Percentiles rank a stretch among this genome's conserved stretches.
phyloP scores from a whole-genome alignment of 64 coral and sea anemone species.

The Exaiptasia diaphana region DNA sequence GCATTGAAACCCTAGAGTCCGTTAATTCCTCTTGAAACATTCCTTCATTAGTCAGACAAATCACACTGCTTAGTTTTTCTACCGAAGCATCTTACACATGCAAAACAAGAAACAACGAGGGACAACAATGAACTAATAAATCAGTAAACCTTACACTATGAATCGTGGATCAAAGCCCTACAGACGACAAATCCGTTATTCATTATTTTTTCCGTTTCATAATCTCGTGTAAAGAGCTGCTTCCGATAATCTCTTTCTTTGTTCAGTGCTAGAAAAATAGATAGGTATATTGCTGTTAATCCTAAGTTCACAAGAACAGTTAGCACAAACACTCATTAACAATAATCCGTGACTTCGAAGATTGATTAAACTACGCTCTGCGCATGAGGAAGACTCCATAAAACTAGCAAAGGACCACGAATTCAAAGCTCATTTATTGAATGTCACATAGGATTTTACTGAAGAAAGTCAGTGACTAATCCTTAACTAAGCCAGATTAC shows the following conservation, averaged over 20 bases:
- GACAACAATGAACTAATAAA: constrained; percentile 11
- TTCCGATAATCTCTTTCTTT: constrained; percentile 22
- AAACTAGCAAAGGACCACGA: too few relatives aligned
- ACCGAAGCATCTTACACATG: too few relatives aligned
- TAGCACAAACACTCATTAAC: constrained; percentile 22
- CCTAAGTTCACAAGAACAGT: constrained; percentile 33
- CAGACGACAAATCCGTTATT: constrained; percentile 33
- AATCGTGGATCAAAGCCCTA: constrained; percentile 1
- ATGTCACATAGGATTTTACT: background rate
- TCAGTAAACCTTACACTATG: constrained; percentile 3
- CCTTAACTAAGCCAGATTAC: constrained; percentile 15
- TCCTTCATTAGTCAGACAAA: constrained; percentile 13
- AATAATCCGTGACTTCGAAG: constrained; percentile 14
- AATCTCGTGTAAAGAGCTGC: constrained; percentile 32
- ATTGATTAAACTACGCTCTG: too few relatives aligned
- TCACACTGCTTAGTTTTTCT: too few relatives aligned
- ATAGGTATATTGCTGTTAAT: constrained; percentile 14
- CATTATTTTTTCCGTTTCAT: constrained; percentile 46
- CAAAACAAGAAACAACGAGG: too few relatives aligned
- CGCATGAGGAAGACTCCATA: too few relatives aligned
- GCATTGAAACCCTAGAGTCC: constrained; percentile 31
- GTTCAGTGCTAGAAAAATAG: constrained; percentile 20
- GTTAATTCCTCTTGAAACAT: constrained; percentile 12
- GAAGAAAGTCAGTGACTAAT: background rate
- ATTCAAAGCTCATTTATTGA: constrained; percentile 25